Evolutionary conservation across 2,113 vertebrate genomes (phyloP).

Genomic region (Donacobius atricapilla): DNA sequence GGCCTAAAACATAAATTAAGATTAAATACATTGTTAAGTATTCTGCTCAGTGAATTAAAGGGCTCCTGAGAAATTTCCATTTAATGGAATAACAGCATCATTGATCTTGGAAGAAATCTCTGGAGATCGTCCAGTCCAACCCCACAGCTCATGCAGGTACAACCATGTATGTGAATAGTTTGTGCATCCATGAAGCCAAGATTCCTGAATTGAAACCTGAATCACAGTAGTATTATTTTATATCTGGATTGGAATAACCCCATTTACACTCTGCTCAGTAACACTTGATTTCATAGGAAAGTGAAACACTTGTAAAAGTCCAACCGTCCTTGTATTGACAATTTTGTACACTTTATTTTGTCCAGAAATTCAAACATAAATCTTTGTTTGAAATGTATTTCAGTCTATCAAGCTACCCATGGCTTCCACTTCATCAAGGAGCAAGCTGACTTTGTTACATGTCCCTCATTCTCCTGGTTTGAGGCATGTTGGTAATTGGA

Average conservation of each 20-base stretch:
- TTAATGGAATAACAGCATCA: background rate
- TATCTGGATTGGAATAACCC: background rate
- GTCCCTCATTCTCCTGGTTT: background rate
- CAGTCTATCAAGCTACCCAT: background rate
- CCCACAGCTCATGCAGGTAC: background rate
- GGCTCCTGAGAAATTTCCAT: background rate
- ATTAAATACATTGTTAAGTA: accelerated
- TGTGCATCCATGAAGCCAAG: background rate
- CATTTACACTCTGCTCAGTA: background rate
- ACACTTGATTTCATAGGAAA: background rate
- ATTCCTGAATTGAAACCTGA: background rate
- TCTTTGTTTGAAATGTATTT: background rate
- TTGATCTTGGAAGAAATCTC: background rate
- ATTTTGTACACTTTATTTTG: background rate
- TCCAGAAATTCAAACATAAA: background rate
- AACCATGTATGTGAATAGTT: background rate
- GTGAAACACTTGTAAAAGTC: background rate
- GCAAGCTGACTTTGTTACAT: background rate
- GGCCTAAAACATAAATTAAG: background rate
- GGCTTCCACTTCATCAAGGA: background rate
- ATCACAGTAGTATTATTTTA: background rate
- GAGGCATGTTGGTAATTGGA: background rate
- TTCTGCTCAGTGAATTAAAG: background rate
- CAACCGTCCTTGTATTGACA: background rate
- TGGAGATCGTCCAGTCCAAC: background rate